Evolutionary conservation across 2,888 invertebrate genomes (phyloP), one percentile per base, ranked within the genome.

Genomic region (Sinodicranocentrus sp.): DNA sequence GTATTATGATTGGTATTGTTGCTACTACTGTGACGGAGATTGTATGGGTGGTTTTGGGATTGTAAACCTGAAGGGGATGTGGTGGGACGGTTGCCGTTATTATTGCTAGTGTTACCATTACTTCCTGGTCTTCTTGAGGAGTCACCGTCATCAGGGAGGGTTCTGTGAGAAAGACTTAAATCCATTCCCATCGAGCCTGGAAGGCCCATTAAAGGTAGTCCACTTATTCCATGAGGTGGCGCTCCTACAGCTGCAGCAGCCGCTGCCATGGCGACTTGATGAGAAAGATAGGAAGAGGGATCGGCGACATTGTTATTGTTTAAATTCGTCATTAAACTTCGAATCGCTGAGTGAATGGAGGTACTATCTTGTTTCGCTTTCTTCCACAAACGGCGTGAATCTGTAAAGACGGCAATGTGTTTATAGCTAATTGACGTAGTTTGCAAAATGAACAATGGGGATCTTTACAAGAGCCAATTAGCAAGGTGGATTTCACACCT

Each of bases 101-200:
- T 77, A 44, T 23, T 54, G 61, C n/a, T 65, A 77, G 15, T 48
- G 48, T 70, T 83, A 84, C 83, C 84, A 48, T 70, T 72, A 25
- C 77, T 78, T 54, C 57, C 48, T 65, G 48, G 33, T 6, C 59
- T 61, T 28, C 72, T 76, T 10, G 80, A 72, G 48, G 48, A 10
- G n/a, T 48, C 48, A 6, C 48, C 48, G n/a, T n/a, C n/a, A n/a
- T n/a, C n/a, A n/a, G n/a, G 67, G 82, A 68, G 26, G 73, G 59
- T 48, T 48, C 73, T 83, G 59, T 67, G 59, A 6, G 68, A 71
- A 65, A 85, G 68, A 44, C 86, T 77, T 61, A 86, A 84, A 79
- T 86, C 86, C 84, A 86, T 85, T 39, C 84, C 86, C 84, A 86
- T 85, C 57, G 85, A 76, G 76, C 73, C 72, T 71, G 83, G 85